Percentiles rank a stretch among this genome's conserved stretches.
Conservation (phyloP, 2,113 vertebrate genomes). For the Campylorhamphus procurvoides region DNA sequence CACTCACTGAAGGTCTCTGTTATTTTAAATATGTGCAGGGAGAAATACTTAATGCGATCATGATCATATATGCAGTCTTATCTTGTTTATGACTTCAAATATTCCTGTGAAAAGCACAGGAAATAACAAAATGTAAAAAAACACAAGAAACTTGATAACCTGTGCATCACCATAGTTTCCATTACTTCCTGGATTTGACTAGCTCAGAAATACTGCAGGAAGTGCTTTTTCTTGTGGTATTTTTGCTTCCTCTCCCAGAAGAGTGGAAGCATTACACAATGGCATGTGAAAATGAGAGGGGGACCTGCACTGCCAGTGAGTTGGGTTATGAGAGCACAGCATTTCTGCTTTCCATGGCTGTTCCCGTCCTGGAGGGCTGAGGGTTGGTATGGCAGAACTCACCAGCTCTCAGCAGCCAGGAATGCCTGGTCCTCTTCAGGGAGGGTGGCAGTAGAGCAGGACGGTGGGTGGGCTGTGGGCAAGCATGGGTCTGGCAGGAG, state of each 20-base stretch:
- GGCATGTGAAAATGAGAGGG: slow-evolving; percentile 18
- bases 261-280: slow-evolving; percentile 10
- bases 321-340: neutral
- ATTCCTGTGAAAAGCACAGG: slow-evolving; percentile 11
- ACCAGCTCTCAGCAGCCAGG: neutral
- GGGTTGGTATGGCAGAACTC: rapidly evolving
- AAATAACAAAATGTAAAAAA: slow-evolving; percentile 11
- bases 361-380: neutral
- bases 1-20: neutral
- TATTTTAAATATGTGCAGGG: neutral
- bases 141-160: neutral
- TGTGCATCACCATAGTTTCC: neutral
- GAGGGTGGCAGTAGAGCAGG: neutral
- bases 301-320: rapidly evolving
- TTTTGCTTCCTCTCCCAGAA: slow-evolving; percentile 33
- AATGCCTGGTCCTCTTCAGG: neutral
- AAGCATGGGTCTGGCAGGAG: neutral
- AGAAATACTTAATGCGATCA: neutral
- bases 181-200: slow-evolving; percentile 38
- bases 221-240: slow-evolving; percentile 29
- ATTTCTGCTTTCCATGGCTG: neutral
- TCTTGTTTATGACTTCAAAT: neutral
- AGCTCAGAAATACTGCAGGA: slow-evolving; percentile 44
- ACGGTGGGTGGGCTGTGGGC: neutral
- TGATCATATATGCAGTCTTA: neutral